Evolutionary conservation across 2,888 invertebrate genomes (phyloP).

Genomic region (Idaea dimidiata): DNA sequence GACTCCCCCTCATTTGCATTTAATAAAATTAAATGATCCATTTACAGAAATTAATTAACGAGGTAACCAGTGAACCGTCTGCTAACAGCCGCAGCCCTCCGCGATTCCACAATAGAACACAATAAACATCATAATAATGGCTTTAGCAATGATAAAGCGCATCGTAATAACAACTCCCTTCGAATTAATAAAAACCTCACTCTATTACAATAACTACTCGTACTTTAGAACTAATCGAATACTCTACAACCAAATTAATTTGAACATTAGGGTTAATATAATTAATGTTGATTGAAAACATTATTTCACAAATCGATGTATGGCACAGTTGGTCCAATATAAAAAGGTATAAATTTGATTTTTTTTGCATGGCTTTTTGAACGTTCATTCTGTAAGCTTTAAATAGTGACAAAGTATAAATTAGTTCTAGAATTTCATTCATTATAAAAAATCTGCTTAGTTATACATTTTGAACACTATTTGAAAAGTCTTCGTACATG

Average conservation of each 20-base stretch:
- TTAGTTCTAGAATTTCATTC: too few species aligned
- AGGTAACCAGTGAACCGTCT: slow-evolving; percentile 73
- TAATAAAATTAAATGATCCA: slow-evolving; percentile 81
- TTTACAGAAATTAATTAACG: slow-evolving; percentile 79
- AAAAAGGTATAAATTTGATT: too few species aligned
- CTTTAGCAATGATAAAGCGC: slow-evolving; percentile 64
- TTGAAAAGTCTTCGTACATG: slow-evolving; percentile 10
- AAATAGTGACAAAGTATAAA: too few species aligned
- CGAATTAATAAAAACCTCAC: slow-evolving; percentile 77
- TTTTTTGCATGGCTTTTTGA: too few species aligned
- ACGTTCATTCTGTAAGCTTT: too few species aligned
- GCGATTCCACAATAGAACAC: slow-evolving; percentile 28
- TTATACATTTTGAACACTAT: not conserved
- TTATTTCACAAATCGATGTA: not conserved
- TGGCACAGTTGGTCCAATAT: too few species aligned
- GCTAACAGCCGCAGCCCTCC: slow-evolving; percentile 55
- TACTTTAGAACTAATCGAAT: slow-evolving; percentile 71
- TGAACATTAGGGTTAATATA: slow-evolving; percentile 40
- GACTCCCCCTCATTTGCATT: slow-evolving; percentile 77
- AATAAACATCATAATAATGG: slow-evolving; percentile 54
- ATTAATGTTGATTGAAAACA: not conserved
- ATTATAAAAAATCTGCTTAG: too few species aligned
- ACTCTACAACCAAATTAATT: slow-evolving; percentile 63
- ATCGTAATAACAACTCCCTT: slow-evolving; percentile 65
- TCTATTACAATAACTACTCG: slow-evolving; percentile 69